Evolutionary conservation across 2,888 invertebrate genomes (phyloP).

Genomic region (Lamellibrachia satsuma): DNA sequence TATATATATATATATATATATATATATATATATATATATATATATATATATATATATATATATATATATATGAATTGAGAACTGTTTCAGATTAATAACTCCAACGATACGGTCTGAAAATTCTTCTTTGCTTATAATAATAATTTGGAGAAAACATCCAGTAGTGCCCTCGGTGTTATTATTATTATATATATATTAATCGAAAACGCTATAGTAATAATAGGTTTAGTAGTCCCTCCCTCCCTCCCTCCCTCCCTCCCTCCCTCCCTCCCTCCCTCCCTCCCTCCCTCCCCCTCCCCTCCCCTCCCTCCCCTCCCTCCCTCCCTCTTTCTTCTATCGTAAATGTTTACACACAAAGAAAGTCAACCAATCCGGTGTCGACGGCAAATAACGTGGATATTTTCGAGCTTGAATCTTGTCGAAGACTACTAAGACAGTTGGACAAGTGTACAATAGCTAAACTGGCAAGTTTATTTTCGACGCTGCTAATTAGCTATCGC

Average conservation of each 20-base stretch:
- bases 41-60: conserved; percentile 20
- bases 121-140: too few relatives aligned
- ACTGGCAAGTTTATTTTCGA: not conserved
- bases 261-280: conserved; percentile 27
- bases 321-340: too few relatives aligned
- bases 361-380: not conserved
- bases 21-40: conserved; percentile 27
- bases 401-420: not conserved
- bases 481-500: not conserved
- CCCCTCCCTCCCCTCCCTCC: conserved; percentile 19
- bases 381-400: not conserved
- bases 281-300: conserved; percentile 26
- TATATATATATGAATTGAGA: not conserved
- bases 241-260: too few relatives aligned
- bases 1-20: conserved; percentile 23
- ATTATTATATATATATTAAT: conserved; percentile 27
- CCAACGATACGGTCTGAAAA: too few relatives aligned
- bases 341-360: not conserved
- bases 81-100: too few relatives aligned
- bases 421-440: not conserved
- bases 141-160: too few relatives aligned
- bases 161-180: too few relatives aligned
- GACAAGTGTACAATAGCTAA: not conserved
- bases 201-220: too few relatives aligned
- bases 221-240: too few relatives aligned